phyloP scores from a whole-genome alignment of 2,797 vertebrate genomes.

The Garrulus glandarius region DNA sequence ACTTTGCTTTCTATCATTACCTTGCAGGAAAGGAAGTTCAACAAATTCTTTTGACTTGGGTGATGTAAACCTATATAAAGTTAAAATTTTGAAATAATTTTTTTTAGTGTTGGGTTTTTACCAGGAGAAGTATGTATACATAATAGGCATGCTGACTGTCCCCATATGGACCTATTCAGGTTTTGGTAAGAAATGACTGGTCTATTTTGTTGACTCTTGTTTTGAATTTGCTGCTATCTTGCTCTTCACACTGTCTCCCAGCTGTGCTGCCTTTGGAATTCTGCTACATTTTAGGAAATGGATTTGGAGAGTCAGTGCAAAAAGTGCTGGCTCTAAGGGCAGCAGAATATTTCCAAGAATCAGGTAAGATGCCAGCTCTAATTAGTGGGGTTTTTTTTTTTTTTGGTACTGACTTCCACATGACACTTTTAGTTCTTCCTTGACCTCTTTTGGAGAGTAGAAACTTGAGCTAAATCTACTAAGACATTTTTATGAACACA shows the following conservation, averaged over 20 bases:
- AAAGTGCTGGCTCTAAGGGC: background rate
- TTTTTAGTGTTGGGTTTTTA: background rate
- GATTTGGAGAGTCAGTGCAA: conserved; percentile 12
- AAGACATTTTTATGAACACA: background rate
- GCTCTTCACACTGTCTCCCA: background rate
- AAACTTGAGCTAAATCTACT: background rate
- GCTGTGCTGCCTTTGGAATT: background rate
- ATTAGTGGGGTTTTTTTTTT: background rate
- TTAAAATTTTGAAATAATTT: background rate
- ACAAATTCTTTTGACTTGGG: background rate
- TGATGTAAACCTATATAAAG: background rate
- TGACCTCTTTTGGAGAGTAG: background rate
- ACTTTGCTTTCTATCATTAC: background rate
- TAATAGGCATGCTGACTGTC: background rate
- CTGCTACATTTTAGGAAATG: background rate
- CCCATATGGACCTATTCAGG: background rate
- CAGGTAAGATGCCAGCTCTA: background rate
- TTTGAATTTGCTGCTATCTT: background rate
- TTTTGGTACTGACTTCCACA: background rate
- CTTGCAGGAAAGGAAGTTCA: background rate
- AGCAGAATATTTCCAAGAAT: background rate
- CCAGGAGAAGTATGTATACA: background rate
- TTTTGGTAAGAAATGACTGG: background rate
- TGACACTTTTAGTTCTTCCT: background rate
- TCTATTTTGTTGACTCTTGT: background rate